Percentiles rank a stretch among this genome's conserved stretches.
phyloP scores from a whole-genome alignment of 2,113 vertebrate genomes.

The Brienomyrus longianalis region DNA sequence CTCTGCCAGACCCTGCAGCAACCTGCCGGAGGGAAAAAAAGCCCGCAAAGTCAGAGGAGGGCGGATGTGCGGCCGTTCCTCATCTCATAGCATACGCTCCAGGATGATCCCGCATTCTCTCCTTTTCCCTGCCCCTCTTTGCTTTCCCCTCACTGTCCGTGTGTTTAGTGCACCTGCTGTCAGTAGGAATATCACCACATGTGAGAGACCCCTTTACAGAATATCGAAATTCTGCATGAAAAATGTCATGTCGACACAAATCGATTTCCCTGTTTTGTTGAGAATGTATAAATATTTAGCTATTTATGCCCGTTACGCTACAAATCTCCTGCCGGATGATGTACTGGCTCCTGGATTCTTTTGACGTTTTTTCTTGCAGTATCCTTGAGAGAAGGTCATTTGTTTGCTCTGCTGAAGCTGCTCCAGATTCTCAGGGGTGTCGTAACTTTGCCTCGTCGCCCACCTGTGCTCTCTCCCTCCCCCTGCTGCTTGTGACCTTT shows the following conservation, averaged over 20 bases:
- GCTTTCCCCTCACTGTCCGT: neutral
- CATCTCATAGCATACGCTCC: neutral
- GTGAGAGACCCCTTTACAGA: neutral
- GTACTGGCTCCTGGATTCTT: neutral
- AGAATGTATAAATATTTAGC: neutral
- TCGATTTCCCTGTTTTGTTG: neutral
- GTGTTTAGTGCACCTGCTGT: neutral
- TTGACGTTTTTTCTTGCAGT: neutral
- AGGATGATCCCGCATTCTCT: neutral
- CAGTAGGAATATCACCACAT: neutral
- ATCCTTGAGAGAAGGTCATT: neutral
- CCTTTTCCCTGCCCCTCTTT: neutral
- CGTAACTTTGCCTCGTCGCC: neutral
- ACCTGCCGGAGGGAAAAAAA: neutral
- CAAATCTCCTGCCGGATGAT: neutral
- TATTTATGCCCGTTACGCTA: neutral
- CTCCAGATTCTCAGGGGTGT: neutral
- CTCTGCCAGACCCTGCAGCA: neutral
- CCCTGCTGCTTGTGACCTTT: constrained; percentile 1
- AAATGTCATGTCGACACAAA: neutral
- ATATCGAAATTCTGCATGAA: neutral
- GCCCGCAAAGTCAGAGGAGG: neutral
- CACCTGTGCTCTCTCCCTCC: neutral
- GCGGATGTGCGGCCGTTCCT: neutral
- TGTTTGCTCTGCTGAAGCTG: neutral